Base-by-base conservation (phyloP, 2,888 invertebrate species). In the Lasioglossum vierecki region DNA sequence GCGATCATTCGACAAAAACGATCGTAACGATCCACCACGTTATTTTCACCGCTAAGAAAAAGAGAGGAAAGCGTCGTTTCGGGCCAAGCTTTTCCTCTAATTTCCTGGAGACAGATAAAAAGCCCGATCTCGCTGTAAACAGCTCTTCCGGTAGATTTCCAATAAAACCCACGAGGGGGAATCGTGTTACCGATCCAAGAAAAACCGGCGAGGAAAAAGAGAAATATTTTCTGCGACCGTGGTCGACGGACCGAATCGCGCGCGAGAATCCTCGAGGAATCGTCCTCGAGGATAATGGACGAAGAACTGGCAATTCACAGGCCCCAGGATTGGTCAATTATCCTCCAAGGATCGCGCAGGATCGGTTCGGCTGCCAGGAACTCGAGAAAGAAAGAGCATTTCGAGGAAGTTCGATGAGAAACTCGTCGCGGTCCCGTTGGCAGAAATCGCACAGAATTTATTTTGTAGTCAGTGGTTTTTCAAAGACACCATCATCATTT, bases 171-270 rank as follows among this genome's bases (percentile, higher is more conserved):
- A 2, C 26, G 0, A 22, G 13, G 5, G 13, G 13, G 60, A 15
- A 26, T 2, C 26, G 60, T 60, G 60, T 26, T 60, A 60, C 26
- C 9, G 60, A 60, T 60, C 60, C 60, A 5, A 13, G 60, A 60
- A 60, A 60, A 60, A 60, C 60, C 26, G 60, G 2, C 60, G 60
- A 26, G 13, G 35, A 79, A 72, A 72, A 60, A 30, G 44, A 60
- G 26, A 44, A 60, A 72, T 35, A 22, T 30, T 79, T 79, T 60
- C 71, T 57, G 79, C 22, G 60, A n/a, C 44, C 44, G 44, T 44
- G 72, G 22, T n/a, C n/a, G 53, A 41, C 79, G 79, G 60, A 60
- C 39, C 60, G 79, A 79, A 41, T 72, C 63, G 60, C 60, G 53
- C 53, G 3, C 60, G 60, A 26, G 60, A 60, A 60, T 26, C 60